phyloP scores from a whole-genome alignment of 2,113 vertebrate genomes.

The Spizaetus ornatus region DNA sequence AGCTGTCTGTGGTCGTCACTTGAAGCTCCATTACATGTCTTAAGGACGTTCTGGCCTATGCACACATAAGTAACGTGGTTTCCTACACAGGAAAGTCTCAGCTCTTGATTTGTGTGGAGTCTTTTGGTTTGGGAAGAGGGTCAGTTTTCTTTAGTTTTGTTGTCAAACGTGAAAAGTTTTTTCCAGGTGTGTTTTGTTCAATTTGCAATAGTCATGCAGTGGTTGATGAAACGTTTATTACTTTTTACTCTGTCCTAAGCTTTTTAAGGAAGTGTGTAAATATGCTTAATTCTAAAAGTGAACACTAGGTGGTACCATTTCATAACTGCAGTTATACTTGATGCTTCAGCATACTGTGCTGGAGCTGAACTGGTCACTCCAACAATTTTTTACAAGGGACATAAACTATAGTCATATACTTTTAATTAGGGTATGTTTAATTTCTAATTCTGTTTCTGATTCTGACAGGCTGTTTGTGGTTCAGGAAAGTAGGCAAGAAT shows the following conservation, averaged over 20 bases:
- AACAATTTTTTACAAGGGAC: not conserved
- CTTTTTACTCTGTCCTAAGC: not conserved
- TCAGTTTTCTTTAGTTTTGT: not conserved
- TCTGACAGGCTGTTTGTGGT: not conserved
- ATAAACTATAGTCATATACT: not conserved
- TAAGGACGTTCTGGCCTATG: not conserved
- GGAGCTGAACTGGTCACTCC: not conserved
- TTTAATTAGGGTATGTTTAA: not conserved
- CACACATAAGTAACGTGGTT: fast-evolving
- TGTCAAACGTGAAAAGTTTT: not conserved
- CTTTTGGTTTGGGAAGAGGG: not conserved
- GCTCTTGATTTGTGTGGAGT: not conserved
- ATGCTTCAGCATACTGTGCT: not conserved
- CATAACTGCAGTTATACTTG: not conserved
- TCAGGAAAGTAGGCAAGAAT: not conserved
- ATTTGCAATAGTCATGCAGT: not conserved
- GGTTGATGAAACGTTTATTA: not conserved
- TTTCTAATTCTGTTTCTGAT: not conserved
- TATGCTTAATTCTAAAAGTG: not conserved
- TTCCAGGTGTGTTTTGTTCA: not conserved
- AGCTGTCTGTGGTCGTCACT: not conserved
- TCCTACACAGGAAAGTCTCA: not conserved
- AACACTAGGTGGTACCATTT: slow-evolving; percentile 54
- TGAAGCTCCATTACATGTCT: not conserved
- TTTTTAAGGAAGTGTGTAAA: not conserved